Evolutionary conservation across 2,113 vertebrate genomes (phyloP).

Genomic region (Hippocampus comes): DNA sequence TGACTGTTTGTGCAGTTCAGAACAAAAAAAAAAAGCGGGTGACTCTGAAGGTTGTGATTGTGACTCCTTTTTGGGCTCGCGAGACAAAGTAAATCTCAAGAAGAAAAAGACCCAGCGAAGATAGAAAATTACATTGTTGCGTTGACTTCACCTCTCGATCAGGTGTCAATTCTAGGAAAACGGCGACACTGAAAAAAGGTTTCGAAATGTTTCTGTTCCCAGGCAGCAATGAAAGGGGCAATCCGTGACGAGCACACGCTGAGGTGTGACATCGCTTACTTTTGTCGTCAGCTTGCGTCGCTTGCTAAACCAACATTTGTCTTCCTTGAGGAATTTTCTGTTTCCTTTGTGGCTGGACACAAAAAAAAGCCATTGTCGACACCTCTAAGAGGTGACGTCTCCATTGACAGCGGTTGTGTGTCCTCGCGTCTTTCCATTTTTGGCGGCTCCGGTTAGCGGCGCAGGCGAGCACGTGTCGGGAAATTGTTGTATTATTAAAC

Average conservation of each 20-base stretch:
- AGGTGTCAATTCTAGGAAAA: too few relatives aligned
- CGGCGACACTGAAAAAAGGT: too few relatives aligned
- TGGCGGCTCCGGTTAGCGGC: not conserved
- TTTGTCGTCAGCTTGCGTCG: not conserved
- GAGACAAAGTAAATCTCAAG: too few relatives aligned
- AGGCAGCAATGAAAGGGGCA: too few relatives aligned
- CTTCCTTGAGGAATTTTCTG: not conserved
- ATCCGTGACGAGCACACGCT: not conserved
- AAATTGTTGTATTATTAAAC: not conserved
- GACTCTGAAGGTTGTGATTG: too few relatives aligned
- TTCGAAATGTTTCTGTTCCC: too few relatives aligned
- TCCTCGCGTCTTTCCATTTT: not conserved
- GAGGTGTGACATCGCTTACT: conserved; percentile 1
- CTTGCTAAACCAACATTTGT: not conserved
- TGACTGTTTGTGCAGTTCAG: too few relatives aligned
- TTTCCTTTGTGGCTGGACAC: not conserved
- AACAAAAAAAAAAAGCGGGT: too few relatives aligned
- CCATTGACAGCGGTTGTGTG: not conserved
- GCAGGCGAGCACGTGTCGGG: not conserved
- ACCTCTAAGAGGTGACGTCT: not conserved
- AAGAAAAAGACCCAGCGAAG: too few relatives aligned
- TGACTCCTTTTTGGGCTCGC: too few relatives aligned
- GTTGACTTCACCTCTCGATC: too few relatives aligned
- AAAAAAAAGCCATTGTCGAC: not conserved
- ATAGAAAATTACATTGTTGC: too few relatives aligned